phyloP scores from a whole-genome alignment of 2,888 invertebrate genomes.

The Drosophila multiciliata region DNA sequence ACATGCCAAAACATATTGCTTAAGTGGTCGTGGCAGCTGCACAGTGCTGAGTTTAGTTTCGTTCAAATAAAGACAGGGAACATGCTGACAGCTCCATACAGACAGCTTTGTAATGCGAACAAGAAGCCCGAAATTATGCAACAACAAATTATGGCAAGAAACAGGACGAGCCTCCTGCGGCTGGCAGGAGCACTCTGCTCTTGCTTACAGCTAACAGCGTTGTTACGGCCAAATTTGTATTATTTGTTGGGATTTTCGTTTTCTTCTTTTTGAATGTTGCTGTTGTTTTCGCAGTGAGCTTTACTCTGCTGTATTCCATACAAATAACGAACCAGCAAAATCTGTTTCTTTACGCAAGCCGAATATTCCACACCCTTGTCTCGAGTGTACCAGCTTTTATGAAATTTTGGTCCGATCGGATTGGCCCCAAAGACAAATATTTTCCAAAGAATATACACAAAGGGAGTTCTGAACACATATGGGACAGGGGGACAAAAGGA shows the following conservation, averaged over 20 bases:
- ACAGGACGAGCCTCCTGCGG: constrained; percentile 29
- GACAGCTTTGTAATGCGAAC: constrained; percentile 29
- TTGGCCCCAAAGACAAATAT: background rate
- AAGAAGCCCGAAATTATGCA: constrained; percentile 51
- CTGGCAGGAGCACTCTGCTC: constrained; percentile 22
- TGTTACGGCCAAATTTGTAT: constrained; percentile 50
- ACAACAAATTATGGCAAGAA: constrained; percentile 30
- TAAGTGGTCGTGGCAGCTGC: constrained; percentile 25
- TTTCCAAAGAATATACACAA: background rate
- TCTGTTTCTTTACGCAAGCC: background rate
- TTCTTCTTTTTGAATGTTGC: constrained; percentile 8
- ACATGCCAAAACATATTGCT: constrained; percentile 15
- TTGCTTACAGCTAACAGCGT: constrained; percentile 21
- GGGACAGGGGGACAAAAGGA: background rate
- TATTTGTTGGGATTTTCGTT: constrained; percentile 35
- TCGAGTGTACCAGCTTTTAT: background rate
- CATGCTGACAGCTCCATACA: constrained; percentile 12
- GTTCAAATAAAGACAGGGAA: constrained; percentile 26
- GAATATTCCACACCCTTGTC: background rate
- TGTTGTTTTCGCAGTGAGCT: constrained; percentile 25
- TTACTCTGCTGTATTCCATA: constrained; percentile 20
- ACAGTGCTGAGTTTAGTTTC: constrained; percentile 28
- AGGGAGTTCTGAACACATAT: background rate
- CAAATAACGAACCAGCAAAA: constrained; percentile 31
- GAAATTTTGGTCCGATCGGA: background rate